These are phyloP conservation scores for Phalacrocorax aristotelis DNA, from an alignment of 2,113 vertebrate species.

Conservation along the genomic window DNA sequence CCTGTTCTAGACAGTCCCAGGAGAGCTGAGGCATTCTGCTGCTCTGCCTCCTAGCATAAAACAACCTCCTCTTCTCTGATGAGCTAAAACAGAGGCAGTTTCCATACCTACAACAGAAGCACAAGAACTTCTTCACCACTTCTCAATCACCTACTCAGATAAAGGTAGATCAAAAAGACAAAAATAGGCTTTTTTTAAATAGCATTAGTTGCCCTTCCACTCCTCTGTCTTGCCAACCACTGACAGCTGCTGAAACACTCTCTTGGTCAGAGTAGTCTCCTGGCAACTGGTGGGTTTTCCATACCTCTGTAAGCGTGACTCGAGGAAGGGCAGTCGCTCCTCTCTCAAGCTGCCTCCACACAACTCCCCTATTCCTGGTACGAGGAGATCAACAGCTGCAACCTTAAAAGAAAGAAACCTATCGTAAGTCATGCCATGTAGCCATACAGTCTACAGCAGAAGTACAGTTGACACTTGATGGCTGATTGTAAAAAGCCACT, in stretches of 20 bases:
- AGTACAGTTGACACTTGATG: background rate
- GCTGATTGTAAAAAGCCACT: background rate
- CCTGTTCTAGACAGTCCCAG: background rate
- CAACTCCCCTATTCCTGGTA: slow-evolving; percentile 91
- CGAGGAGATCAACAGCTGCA: slow-evolving; percentile 93
- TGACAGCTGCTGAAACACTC: background rate
- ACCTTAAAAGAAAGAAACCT: slow-evolving; percentile 73
- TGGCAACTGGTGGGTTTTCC: background rate
- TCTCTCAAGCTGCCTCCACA: slow-evolving; percentile 94
- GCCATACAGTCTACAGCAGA: background rate
- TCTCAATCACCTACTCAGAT: background rate
- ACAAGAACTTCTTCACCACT: background rate
- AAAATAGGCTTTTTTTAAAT: background rate
- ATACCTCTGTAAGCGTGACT: slow-evolving; percentile 83
- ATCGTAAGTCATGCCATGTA: background rate
- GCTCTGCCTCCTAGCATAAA: background rate
- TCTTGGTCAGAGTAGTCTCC: background rate
- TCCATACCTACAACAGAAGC: background rate
- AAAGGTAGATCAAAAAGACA: background rate
- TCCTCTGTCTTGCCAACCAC: background rate
- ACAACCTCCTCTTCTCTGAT: background rate
- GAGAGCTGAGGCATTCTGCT: background rate
- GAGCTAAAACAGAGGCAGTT: background rate
- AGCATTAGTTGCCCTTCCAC: background rate
- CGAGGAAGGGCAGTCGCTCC: slow-evolving; percentile 84